phyloP scores from a whole-genome alignment of 2,797 vertebrate genomes.

The Danio albolineatus region DNA sequence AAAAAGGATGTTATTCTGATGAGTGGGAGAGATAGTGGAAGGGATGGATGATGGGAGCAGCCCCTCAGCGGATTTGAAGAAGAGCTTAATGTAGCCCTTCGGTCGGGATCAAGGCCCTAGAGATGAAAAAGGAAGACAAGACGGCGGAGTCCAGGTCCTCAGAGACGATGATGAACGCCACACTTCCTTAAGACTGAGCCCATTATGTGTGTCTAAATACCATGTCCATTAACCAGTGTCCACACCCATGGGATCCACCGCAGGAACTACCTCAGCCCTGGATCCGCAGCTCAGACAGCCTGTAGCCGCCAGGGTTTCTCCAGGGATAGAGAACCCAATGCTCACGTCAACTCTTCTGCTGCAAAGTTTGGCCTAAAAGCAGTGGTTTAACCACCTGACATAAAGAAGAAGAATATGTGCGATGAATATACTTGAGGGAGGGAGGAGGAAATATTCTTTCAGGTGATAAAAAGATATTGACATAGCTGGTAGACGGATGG shows the following conservation, averaged over 20 bases:
- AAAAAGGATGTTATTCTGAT: constrained; percentile 15
- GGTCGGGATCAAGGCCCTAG: constrained; percentile 50
- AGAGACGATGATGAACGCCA: constrained; percentile 41
- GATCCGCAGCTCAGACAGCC: constrained; percentile 55
- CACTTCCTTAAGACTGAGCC: constrained; percentile 60
- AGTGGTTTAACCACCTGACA: constrained; percentile 20
- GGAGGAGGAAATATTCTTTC: constrained; percentile 1
- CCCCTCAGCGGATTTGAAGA: constrained; percentile 8
- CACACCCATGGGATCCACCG: constrained; percentile 50
- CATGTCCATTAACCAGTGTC: constrained; percentile 62
- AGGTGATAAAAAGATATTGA: constrained; percentile 31
- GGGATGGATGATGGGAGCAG: constrained; percentile 11
- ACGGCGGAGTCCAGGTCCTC: constrained; percentile 33
- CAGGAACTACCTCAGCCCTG: constrained; percentile 47
- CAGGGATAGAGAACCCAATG: constrained; percentile 35
- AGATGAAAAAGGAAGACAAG: constrained; percentile 58
- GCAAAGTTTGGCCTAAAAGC: constrained; percentile 23
- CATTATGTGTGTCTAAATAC: constrained; percentile 68
- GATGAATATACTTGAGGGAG: not conserved
- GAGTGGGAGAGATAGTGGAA: not conserved
- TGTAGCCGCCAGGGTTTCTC: constrained; percentile 46
- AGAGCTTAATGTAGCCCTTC: constrained; percentile 52
- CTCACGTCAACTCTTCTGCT: constrained; percentile 15
- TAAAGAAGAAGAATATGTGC: not conserved
- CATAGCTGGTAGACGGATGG: not conserved